phyloP scores from a whole-genome alignment of 1,140 invertebrate genomes.

The Cepaea nemoralis region DNA sequence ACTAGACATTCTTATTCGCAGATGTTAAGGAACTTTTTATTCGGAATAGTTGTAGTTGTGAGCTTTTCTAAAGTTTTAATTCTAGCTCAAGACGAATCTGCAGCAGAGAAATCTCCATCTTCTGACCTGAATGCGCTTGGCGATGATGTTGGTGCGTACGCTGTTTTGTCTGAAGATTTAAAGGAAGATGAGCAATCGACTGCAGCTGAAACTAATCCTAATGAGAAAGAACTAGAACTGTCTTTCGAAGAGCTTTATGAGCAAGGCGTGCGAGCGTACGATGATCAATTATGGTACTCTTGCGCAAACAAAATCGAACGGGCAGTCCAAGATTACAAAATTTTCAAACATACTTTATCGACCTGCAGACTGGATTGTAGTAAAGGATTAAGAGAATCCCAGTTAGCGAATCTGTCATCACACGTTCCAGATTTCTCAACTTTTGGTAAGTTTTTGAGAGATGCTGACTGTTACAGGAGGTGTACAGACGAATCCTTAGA shows the following conservation, averaged over 20 bases:
- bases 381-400: slow-evolving; percentile 36
- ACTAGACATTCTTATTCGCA: not conserved
- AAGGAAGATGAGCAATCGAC: not conserved
- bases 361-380: slow-evolving; percentile 77
- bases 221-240: slow-evolving; percentile 1
- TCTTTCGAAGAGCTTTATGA: slow-evolving; percentile 72
- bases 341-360: slow-evolving; percentile 70
- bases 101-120: not conserved
- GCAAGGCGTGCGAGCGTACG: slow-evolving; percentile 78
- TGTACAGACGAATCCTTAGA: slow-evolving; percentile 76
- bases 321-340: slow-evolving; percentile 69
- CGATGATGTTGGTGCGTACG: not conserved
- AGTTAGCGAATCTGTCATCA: slow-evolving; percentile 37
- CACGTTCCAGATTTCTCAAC: slow-evolving; percentile 75
- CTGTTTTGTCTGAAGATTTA: not conserved
- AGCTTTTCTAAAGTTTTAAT: not conserved
- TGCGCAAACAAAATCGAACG: slow-evolving; percentile 78
- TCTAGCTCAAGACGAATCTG: not conserved
- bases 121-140: not conserved
- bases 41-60: not conserved
- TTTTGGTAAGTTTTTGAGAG: slow-evolving; percentile 78
- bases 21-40: not conserved
- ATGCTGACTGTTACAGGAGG: slow-evolving; percentile 79
- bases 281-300: slow-evolving; percentile 79
- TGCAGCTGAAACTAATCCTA: not conserved